Percentiles rank a stretch among this genome's conserved stretches.
phyloP scores from a whole-genome alignment of 1,140 invertebrate genomes.

The Microplitis mediator region DNA sequence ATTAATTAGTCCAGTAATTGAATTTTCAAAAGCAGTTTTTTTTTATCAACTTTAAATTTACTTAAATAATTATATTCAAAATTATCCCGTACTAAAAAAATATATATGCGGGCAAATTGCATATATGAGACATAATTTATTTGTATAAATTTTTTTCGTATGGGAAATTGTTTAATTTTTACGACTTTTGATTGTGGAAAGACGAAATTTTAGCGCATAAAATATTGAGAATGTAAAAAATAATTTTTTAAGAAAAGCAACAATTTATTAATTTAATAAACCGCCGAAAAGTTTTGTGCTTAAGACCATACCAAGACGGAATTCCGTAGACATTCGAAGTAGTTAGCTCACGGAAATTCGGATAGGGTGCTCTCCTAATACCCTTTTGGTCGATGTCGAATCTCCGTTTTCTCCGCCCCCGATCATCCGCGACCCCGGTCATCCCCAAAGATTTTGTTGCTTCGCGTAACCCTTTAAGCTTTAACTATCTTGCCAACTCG shows the following conservation, averaged over 20 bases:
- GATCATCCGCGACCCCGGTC: constrained; percentile 46
- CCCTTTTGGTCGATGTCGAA: neutral
- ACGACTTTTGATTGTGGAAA: too few species aligned
- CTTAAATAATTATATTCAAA: neutral
- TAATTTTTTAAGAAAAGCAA: neutral
- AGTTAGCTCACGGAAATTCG: constrained; percentile 18
- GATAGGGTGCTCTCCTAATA: neutral
- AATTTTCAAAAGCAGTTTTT: too few species aligned
- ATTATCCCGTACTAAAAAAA: neutral
- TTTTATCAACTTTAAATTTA: too few species aligned
- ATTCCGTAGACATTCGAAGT: constrained; percentile 8
- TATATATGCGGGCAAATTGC: too few species aligned
- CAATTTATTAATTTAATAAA: neutral
- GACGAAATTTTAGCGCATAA: too few species aligned
- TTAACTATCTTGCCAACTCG: constrained; percentile 48
- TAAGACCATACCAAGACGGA: constrained; percentile 7
- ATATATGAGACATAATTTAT: too few species aligned
- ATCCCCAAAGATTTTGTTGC: constrained; percentile 44
- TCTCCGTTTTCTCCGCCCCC: constrained; percentile 42
- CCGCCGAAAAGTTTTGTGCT: neutral
- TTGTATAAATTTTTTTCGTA: too few species aligned
- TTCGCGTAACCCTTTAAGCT: constrained; percentile 46
- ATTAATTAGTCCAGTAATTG: too few species aligned
- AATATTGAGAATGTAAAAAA: neutral
- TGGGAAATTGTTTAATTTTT: too few species aligned